Evolutionary conservation across 2,113 vertebrate species (phyloP).

Genomic region (Anoplopoma fimbria): DNA sequence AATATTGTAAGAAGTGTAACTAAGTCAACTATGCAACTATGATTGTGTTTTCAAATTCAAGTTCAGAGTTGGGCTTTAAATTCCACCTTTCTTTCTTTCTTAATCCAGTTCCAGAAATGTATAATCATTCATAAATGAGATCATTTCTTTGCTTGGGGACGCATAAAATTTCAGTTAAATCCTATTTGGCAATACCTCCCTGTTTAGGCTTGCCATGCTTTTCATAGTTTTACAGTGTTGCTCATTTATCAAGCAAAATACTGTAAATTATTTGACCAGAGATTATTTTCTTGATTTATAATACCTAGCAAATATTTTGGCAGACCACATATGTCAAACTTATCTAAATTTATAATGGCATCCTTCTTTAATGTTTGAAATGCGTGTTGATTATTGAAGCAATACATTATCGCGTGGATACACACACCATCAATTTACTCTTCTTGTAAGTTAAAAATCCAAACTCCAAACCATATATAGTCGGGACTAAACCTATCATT

Average conservation of each 20-base stretch:
- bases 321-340: conserved; percentile 14
- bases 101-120: background rate
- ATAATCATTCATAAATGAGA: conserved; percentile 17
- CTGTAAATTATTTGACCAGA: background rate
- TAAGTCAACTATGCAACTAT: background rate
- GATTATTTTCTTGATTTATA: background rate
- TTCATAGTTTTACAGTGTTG: background rate
- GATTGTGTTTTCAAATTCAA: background rate
- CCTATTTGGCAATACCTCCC: conserved; percentile 3
- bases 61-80: background rate
- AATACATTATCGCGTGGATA: conserved; percentile 37
- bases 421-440: conserved; percentile 5
- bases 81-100: background rate
- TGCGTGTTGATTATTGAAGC: conserved; percentile 13
- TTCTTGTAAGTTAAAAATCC: background rate
- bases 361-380: conserved; percentile 19
- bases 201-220: conserved; percentile 3
- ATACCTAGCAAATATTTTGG: conserved; percentile 15
- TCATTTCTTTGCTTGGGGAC: background rate
- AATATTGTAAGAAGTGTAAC: background rate
- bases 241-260: conserved; percentile 31
- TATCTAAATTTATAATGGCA: conserved; percentile 20
- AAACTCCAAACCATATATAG: conserved; percentile 58
- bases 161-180: background rate
- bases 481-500: conserved; percentile 26